phyloP scores from a whole-genome alignment of 2,888 invertebrate genomes.

The Pelosia muscerda region DNA sequence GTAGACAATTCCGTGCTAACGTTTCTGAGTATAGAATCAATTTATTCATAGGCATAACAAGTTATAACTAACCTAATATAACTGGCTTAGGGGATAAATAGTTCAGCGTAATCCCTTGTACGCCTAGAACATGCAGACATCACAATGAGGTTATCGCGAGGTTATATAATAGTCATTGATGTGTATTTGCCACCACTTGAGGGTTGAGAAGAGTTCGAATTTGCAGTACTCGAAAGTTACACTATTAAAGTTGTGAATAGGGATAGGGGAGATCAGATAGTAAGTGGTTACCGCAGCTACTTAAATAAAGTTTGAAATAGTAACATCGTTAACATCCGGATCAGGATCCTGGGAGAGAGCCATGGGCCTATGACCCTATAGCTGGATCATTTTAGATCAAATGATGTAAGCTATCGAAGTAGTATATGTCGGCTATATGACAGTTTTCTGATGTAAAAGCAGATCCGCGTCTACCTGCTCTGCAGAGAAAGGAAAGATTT shows the following conservation, averaged over 20 bases:
- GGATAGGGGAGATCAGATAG: not conserved
- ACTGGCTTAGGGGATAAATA: constrained; percentile 7
- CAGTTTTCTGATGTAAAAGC: not conserved
- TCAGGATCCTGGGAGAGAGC: not conserved
- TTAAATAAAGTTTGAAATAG: not conserved
- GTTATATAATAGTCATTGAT: not conserved
- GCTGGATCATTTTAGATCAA: not conserved
- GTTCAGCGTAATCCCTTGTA: constrained; percentile 1
- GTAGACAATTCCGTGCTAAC: too few relatives aligned
- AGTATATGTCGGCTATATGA: not conserved
- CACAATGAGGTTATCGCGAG: not conserved
- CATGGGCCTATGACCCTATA: too few relatives aligned
- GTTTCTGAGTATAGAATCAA: too few relatives aligned
- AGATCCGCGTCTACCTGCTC: not conserved
- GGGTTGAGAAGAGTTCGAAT: not conserved
- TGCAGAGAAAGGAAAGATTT: not conserved
- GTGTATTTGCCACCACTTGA: not conserved
- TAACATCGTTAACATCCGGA: too few relatives aligned
- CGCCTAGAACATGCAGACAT: constrained; percentile 7
- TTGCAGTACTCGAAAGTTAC: not conserved
- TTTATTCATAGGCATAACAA: not conserved
- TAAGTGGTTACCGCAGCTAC: not conserved
- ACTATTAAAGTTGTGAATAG: not conserved
- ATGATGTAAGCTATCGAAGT: not conserved
- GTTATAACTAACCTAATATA: constrained; percentile 8